These are phyloP conservation scores for Chloebia gouldiae DNA, from an alignment of 2,113 vertebrate genomes.

Conservation along the genomic window DNA sequence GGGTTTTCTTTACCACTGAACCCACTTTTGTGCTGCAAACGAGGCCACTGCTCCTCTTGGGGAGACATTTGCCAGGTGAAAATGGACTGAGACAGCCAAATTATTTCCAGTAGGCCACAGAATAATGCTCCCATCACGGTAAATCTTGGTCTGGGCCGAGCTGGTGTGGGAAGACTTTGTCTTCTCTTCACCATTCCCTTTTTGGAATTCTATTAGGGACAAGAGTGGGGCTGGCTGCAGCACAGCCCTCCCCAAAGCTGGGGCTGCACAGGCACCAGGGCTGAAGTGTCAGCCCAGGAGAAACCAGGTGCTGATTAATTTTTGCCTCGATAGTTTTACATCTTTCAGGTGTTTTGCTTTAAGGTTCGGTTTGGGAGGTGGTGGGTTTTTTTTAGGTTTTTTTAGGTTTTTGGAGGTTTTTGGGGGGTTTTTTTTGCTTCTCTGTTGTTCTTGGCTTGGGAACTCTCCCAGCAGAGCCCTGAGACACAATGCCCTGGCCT, in stretches of 20 bases:
- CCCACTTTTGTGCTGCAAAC: background rate
- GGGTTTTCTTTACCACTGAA: background rate
- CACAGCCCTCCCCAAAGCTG: background rate
- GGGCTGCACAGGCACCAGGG: fast-evolving
- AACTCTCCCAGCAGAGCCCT: background rate
- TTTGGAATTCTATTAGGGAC: background rate
- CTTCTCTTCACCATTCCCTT: background rate
- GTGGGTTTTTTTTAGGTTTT: background rate
- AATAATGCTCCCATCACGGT: background rate
- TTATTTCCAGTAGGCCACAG: slow-evolving; percentile 48
- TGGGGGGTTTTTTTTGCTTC: background rate
- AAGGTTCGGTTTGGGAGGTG: background rate
- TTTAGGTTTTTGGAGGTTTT: no score
- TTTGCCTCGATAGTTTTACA: background rate
- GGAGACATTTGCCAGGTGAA: slow-evolving; percentile 16
- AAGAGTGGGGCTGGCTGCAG: background rate
- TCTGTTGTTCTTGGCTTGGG: slow-evolving; percentile 6
- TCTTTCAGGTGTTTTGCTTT: slow-evolving; percentile 46
- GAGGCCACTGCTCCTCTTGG: background rate
- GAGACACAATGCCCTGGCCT: slow-evolving; percentile 15
- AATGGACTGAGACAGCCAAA: slow-evolving; percentile 28
- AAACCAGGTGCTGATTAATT: background rate
- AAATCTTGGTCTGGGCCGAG: background rate
- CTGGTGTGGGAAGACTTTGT: background rate
- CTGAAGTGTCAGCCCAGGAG: background rate